A percentile compares a stretch with the other conserved stretches of the same genome.
phyloP scores from a whole-genome alignment of 1,140 invertebrate genomes.

The Nilaparvata lugens region DNA sequence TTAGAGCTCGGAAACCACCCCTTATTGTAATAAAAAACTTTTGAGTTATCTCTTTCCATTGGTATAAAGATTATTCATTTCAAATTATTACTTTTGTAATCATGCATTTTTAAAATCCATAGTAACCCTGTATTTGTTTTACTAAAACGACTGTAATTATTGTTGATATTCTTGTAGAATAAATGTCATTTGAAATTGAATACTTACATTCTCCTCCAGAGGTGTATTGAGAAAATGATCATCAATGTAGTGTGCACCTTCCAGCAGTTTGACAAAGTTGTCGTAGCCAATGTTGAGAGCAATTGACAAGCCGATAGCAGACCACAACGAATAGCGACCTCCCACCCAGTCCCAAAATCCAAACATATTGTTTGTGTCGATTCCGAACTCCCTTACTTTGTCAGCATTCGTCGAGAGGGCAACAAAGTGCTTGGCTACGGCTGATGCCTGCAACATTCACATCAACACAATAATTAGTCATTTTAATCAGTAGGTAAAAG shows the following conservation, averaged over 20 bases:
- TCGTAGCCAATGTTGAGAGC: constrained; percentile 88
- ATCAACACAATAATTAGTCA: too few relatives aligned
- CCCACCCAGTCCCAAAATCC: constrained; percentile 99
- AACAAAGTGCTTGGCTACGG: constrained; percentile 95
- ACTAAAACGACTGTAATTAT: too few relatives aligned
- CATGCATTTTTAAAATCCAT: too few relatives aligned
- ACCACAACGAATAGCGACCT: constrained; percentile 96
- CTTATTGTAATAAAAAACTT: too few relatives aligned
- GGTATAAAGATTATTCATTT: too few relatives aligned
- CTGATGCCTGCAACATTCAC: constrained; percentile 48
- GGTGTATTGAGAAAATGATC: constrained; percentile 84
- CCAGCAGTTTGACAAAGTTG: constrained; percentile 87
- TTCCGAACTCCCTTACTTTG: constrained; percentile 95
- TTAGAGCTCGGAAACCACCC: too few relatives aligned
- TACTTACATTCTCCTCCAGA: constrained; percentile 85
- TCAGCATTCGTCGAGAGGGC: constrained; percentile 91
- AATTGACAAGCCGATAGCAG: constrained; percentile 96
- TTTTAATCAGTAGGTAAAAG: too few relatives aligned
- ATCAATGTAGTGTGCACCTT: constrained; percentile 90
- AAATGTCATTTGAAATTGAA: too few relatives aligned
- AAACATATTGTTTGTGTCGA: constrained; percentile 97
- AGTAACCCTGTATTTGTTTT: too few relatives aligned
- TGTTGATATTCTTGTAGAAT: too few relatives aligned
- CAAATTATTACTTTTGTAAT: too few relatives aligned
- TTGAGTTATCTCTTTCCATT: too few relatives aligned